Percentiles rank a stretch among this genome's conserved stretches.
Conservation (phyloP, 2,888 invertebrate genomes). For the Carcina quercana region DNA sequence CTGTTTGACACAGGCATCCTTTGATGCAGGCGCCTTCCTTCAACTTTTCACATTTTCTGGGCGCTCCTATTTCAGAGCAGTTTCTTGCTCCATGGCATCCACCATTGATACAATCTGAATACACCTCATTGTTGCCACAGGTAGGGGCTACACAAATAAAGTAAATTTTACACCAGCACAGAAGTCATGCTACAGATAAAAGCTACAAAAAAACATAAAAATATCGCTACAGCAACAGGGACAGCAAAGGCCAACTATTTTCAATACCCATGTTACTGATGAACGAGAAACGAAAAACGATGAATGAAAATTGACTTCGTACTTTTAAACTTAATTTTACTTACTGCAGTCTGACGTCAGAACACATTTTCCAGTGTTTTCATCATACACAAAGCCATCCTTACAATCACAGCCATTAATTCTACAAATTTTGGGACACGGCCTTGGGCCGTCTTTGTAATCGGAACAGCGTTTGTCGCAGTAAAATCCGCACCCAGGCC, state of each 20-base stretch:
- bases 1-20: slow-evolving; percentile 12
- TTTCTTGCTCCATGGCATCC: slow-evolving; percentile 4
- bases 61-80: slow-evolving; percentile 6
- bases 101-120: slow-evolving; percentile 6
- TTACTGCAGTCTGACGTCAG: slow-evolving; percentile 24
- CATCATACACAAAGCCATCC: slow-evolving; percentile 18
- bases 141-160: slow-evolving; percentile 1
- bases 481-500: slow-evolving; percentile 24
- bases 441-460: slow-evolving; percentile 8
- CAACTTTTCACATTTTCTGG: background rate
- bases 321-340: too few species aligned
- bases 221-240: too few species aligned
- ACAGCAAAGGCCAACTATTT: too few species aligned
- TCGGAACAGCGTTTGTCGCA: slow-evolving; percentile 23
- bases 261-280: too few species aligned
- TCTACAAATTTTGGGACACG: slow-evolving; percentile 9
- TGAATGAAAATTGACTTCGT: too few species aligned
- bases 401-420: slow-evolving; percentile 26
- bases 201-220: too few species aligned
- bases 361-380: slow-evolving; percentile 20
- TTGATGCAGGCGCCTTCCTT: slow-evolving; percentile 1
- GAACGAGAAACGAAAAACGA: too few species aligned
- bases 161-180: background rate
- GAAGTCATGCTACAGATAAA: too few species aligned
- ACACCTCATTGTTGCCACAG: slow-evolving; percentile 6